Base-by-base conservation (phyloP, 2,797 vertebrate genomes). In the Myotis planiceps region DNA sequence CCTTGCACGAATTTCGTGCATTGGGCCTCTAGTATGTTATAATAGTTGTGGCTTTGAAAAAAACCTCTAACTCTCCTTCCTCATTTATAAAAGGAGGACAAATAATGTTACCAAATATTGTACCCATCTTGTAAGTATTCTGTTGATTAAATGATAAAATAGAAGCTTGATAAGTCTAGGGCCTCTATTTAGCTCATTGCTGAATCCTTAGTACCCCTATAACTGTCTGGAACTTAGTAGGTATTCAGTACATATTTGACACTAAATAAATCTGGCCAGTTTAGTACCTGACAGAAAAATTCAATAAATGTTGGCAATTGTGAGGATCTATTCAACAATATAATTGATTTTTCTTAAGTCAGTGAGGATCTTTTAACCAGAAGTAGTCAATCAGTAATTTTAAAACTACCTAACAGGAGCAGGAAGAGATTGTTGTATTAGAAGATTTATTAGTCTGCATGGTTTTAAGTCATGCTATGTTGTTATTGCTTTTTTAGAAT, bases 301-400 rank as follows among this genome's bases (percentile, higher is more conserved):
- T 84, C 34, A 94, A 18, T 37, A 63, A 78, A 66, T 80, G 5
- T n/a, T 94, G 45, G 34, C 15, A 55, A 37, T 23, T 78, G 1
- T 55, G 74, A 65, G 81, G 76, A 74, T 92, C 12, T 84, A 9
- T 49, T 76, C 19, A 94, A 12, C 10, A 75, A 49, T 79, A 88
- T 79, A 94, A 69, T 25, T 27, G 13, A 63, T 72, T 95, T 93
- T 18, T 78, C n/a, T 80, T 65, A 39, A 47, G 47, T 92, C 42
- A 86, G 3, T 58, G 86, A 82, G n/a, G 29, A 53, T 66, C 39
- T 16, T 69, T 72, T 89, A 65, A 49, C 14, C 55, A 10, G 21
- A 86, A 55, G 34, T 27, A 85, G 27, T 53, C 15, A 49, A 88
- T 29, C 13, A 60, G 66, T 93, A 74, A 34, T 69, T 88, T 23